phyloP scores from a whole-genome alignment of 2,113 vertebrate genomes.

The Illadopsis cleaveri region DNA sequence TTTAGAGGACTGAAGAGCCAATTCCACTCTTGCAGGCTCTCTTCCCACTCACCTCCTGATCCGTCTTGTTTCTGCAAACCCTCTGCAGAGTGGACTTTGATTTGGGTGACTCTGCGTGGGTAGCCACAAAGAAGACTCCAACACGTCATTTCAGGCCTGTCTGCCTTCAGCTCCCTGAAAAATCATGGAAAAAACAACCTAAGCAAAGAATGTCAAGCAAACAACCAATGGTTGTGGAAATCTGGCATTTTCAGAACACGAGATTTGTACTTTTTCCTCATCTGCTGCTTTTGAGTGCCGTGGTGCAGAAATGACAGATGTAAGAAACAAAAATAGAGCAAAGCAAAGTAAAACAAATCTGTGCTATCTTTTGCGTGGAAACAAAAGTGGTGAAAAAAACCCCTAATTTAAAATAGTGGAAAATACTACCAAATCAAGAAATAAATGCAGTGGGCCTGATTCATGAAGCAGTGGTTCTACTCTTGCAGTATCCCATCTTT shows the following conservation, averaged over 20 bases:
- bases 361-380: background rate
- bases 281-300: background rate
- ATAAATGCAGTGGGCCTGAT: background rate
- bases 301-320: background rate
- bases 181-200: background rate
- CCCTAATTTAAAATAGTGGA: background rate
- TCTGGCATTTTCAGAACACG: background rate
- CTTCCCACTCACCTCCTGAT: constrained; percentile 76
- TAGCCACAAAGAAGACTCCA: constrained; percentile 87
- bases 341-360: background rate
- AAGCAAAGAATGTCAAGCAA: background rate
- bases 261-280: background rate
- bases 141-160: constrained; percentile 82
- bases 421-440: background rate
- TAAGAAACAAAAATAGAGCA: background rate
- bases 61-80: constrained; percentile 81
- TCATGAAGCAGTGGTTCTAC: background rate
- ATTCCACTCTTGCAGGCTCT: background rate
- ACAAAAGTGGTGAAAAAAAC: rapidly evolving
- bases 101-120: constrained; percentile 82
- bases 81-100: constrained; percentile 82
- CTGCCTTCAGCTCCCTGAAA: constrained; percentile 84
- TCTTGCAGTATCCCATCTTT: background rate
- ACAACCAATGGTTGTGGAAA: background rate
- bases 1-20: background rate